Evolutionary conservation across 1,140 invertebrate genomes (phyloP).

Genomic region (Adelges cooleyi): DNA sequence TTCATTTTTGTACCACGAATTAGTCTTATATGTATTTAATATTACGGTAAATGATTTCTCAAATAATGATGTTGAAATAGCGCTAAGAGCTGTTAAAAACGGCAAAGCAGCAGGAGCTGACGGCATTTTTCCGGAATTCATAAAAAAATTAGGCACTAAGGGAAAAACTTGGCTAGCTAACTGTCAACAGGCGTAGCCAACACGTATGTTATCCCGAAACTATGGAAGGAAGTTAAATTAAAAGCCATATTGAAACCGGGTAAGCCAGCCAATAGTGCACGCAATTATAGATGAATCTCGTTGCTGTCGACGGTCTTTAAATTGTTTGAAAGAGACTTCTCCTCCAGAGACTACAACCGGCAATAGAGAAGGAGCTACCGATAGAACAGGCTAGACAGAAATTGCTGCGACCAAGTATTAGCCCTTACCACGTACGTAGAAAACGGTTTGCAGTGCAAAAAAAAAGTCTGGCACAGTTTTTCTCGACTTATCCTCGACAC

Average conservation of each 20-base stretch:
- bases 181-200: neutral
- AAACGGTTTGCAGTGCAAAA: neutral
- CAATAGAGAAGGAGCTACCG: neutral
- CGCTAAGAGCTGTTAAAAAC: neutral
- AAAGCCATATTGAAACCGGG: neutral
- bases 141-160: neutral
- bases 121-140: neutral
- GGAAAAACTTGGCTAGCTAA: neutral
- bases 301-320: neutral
- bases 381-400: neutral
- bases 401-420: neutral
- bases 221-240: neutral
- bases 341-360: neutral
- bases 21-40: no score
- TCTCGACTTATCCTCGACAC: neutral
- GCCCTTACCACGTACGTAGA: neutral
- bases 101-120: neutral
- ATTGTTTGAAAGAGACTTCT: no score
- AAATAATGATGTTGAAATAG: neutral
- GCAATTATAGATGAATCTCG: neutral
- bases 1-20: no score
- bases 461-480: neutral
- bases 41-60: neutral
- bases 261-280: neutral
- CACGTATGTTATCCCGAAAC: neutral